Evolutionary conservation across 2,113 vertebrate genomes (phyloP).

Genomic region (Onychostruthus taczanowskii): DNA sequence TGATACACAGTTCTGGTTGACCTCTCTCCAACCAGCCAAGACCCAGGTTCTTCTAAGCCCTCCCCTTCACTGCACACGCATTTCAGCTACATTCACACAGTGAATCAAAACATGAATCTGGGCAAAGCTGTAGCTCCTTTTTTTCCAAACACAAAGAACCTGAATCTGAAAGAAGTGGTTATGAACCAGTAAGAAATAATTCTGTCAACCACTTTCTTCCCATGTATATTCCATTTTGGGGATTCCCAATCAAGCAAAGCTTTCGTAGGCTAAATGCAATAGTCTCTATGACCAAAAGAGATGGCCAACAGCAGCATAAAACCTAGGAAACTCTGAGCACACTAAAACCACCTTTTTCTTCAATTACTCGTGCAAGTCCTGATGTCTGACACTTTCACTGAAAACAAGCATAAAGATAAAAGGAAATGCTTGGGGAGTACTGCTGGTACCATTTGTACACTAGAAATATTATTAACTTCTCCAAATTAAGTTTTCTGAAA

Average conservation of each 20-base stretch:
- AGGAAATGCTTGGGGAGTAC: neutral
- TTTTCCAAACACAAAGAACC: neutral
- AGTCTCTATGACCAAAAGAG: neutral
- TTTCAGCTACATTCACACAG: neutral
- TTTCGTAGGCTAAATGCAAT: neutral
- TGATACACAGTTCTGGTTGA: neutral
- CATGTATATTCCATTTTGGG: neutral
- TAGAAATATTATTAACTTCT: neutral
- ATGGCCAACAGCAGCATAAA: neutral
- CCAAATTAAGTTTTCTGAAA: neutral
- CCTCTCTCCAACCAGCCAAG: neutral
- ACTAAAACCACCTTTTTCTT: neutral
- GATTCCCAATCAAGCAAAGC: neutral
- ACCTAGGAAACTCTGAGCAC: neutral
- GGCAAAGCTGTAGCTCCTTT: neutral
- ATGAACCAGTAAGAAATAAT: neutral
- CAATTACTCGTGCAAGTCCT: neutral
- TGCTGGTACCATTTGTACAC: neutral
- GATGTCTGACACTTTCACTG: neutral
- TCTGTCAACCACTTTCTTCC: neutral
- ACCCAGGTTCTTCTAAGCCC: neutral
- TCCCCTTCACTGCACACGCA: neutral
- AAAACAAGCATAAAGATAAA: neutral
- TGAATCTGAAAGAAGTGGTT: neutral
- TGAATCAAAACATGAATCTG: neutral